phyloP scores from a whole-genome alignment of 2,113 vertebrate genomes.

The Myiozetetes cayanensis region DNA sequence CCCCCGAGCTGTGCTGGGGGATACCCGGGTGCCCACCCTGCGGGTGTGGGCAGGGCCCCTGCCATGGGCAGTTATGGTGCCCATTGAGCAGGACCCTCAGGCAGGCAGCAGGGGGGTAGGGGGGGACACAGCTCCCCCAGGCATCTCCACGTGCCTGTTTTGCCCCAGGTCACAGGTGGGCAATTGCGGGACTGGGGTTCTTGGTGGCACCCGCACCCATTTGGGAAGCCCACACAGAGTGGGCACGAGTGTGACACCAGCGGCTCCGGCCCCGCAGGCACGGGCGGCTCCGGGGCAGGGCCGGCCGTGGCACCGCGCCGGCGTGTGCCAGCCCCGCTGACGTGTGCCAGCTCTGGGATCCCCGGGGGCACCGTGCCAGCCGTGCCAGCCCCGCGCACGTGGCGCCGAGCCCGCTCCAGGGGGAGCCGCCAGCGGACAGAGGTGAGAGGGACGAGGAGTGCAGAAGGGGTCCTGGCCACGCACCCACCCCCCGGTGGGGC shows the following conservation, averaged over 20 bases:
- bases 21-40: neutral
- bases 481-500: neutral
- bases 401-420: neutral
- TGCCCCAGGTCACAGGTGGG: neutral
- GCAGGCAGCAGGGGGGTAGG: accelerated
- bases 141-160: too few species aligned
- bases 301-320: neutral
- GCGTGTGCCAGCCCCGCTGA: neutral
- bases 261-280: neutral
- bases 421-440: neutral
- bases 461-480: neutral
- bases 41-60: neutral
- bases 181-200: accelerated
- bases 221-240: neutral
- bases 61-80: neutral
- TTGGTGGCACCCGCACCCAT: neutral
- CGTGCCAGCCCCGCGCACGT: neutral
- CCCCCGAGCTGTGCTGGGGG: neutral
- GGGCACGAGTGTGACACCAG: neutral
- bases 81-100: too few species aligned
- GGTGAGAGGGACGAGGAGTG: neutral
- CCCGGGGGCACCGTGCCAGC: neutral
- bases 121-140: neutral
- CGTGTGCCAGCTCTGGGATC: neutral
- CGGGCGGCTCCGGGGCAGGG: neutral